Evolutionary conservation across 2,797 vertebrate species (phyloP).

Genomic region (Alca torda): DNA sequence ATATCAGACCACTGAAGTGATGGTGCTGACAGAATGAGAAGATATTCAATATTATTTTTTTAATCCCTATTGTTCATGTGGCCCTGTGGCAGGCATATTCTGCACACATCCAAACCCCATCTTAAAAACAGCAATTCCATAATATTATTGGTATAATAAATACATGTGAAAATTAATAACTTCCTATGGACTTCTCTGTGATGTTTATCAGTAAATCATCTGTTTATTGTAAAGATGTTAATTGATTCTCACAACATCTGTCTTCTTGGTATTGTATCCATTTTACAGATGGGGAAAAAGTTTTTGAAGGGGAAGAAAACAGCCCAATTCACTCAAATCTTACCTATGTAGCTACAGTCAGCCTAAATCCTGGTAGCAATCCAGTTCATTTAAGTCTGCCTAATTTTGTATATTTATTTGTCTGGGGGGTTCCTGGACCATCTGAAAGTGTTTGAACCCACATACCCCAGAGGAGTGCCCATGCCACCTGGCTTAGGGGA

Average conservation of each 20-base stretch:
- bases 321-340: not conserved
- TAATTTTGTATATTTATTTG: not conserved
- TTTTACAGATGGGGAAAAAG: not conserved
- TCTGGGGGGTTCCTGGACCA: not conserved
- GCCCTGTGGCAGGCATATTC: not conserved
- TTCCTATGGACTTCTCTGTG: not conserved
- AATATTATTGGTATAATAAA: not conserved
- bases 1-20: constrained; percentile 44
- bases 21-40: not conserved
- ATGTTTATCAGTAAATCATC: not conserved
- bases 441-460: not conserved
- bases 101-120: not conserved
- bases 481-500: not conserved
- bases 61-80: not conserved
- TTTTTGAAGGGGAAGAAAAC: not conserved
- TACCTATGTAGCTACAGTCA: not conserved
- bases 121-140: not conserved
- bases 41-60: not conserved
- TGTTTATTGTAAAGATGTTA: not conserved
- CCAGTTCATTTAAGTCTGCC: not conserved
- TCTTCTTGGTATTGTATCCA: not conserved
- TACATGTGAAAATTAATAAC: not conserved
- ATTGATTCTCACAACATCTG: not conserved
- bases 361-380: not conserved
- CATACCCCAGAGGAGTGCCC: not conserved